Evolutionary conservation across 2,888 invertebrate species (phyloP).

Genomic region (Lysandra coridon): DNA sequence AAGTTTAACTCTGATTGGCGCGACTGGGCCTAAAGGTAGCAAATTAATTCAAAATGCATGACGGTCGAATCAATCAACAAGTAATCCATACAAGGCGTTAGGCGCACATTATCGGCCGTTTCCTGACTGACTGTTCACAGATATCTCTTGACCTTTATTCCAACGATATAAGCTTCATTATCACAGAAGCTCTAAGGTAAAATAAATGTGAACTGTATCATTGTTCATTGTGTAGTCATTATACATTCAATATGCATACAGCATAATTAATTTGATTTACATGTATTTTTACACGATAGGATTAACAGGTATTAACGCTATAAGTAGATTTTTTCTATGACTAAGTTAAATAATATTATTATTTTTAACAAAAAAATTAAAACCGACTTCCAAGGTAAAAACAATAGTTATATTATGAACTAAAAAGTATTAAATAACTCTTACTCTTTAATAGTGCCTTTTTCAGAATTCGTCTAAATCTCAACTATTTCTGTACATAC

Average conservation of each 20-base stretch:
- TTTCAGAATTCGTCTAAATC: too few species aligned
- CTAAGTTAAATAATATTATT: neutral
- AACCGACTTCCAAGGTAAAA: too few species aligned
- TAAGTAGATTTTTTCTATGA: neutral
- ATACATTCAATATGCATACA: neutral
- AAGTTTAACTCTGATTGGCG: neutral
- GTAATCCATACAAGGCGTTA: conserved; percentile 18
- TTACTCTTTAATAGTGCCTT: too few species aligned
- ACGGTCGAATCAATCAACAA: conserved; percentile 19
- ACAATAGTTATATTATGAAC: too few species aligned
- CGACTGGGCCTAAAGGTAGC: neutral
- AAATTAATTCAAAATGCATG: conserved; percentile 9
- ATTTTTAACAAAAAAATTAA: too few species aligned
- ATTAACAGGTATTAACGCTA: neutral
- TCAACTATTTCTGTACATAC: too few species aligned
- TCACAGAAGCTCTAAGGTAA: neutral
- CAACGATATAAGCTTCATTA: neutral
- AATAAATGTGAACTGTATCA: neutral
- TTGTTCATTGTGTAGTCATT: conserved; percentile 4
- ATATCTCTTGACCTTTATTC: neutral
- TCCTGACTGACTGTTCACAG: neutral
- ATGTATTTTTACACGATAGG: neutral
- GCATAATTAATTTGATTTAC: conserved; percentile 6
- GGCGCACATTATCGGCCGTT: conserved; percentile 7
- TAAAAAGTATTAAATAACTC: too few species aligned